Evolutionary conservation across 2,113 vertebrate species (phyloP).

Genomic region (Catharus fuscescens): DNA sequence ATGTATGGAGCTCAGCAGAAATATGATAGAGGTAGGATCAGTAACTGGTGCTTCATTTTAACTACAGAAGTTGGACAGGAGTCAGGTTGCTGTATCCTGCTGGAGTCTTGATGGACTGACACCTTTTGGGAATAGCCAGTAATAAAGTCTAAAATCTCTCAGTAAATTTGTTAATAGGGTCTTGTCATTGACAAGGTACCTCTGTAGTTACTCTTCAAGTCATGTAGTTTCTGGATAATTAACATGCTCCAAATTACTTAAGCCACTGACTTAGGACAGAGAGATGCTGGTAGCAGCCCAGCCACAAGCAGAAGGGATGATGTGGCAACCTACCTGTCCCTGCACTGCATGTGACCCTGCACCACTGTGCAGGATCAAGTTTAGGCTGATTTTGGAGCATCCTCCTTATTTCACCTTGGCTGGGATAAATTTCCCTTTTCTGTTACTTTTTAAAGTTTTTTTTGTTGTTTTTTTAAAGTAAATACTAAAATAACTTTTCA

Average conservation of each 20-base stretch:
- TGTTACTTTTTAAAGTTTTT: neutral
- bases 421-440: neutral
- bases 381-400: neutral
- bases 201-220: conserved; percentile 41
- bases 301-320: neutral
- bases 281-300: neutral
- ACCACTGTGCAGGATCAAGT: rapidly evolving
- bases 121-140: conserved; percentile 10
- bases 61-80: neutral
- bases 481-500: neutral
- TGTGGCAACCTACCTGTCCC: neutral
- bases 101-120: rapidly evolving
- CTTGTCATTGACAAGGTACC: neutral
- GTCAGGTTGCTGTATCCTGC: neutral
- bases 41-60: neutral
- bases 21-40: neutral
- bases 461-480: neutral
- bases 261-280: neutral
- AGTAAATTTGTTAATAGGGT: neutral
- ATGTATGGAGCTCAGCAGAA: neutral
- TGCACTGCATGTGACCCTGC: rapidly evolving
- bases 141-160: conserved; percentile 29
- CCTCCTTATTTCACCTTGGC: neutral
- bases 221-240: conserved; percentile 10
- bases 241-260: neutral